Conservation (phyloP, 2,888 invertebrate species). For the Andrena trimmerana region DNA sequence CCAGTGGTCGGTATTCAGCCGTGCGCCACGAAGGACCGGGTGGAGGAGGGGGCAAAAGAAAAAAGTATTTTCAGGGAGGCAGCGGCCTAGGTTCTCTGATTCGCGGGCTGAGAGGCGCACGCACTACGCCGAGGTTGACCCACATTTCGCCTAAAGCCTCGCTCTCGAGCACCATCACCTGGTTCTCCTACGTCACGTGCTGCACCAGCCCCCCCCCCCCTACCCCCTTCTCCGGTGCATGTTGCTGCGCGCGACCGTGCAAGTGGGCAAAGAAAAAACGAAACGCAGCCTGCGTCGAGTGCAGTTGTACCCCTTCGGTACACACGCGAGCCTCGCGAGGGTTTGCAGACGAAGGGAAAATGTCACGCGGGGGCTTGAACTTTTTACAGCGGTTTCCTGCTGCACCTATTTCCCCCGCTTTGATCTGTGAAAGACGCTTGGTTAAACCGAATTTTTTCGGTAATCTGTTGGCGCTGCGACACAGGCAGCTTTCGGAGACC, state of each 20-base stretch:
- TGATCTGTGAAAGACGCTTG: neutral
- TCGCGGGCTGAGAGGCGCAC: slow-evolving; percentile 57
- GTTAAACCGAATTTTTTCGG: neutral
- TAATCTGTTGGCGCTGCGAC: neutral
- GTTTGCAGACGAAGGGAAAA: slow-evolving; percentile 4
- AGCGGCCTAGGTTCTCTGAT: slow-evolving; percentile 44
- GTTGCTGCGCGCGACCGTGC: slow-evolving; percentile 8
- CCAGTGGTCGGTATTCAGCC: slow-evolving; percentile 4
- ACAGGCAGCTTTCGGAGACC: neutral
- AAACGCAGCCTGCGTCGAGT: slow-evolving; percentile 38
- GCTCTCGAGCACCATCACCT: slow-evolving; percentile 65
- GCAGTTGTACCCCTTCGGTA: slow-evolving; percentile 44
- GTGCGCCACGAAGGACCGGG: neutral
- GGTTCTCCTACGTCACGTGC: slow-evolving; percentile 56
- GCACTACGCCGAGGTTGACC: slow-evolving; percentile 63
- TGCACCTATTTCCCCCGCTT: neutral
- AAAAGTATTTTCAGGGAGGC: neutral
- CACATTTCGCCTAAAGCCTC: slow-evolving; percentile 60
- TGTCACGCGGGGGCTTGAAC: neutral
- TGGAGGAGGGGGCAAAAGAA: neutral
- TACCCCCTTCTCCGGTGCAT: neutral
- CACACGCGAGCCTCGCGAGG: slow-evolving; percentile 12
- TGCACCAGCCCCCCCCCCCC: slow-evolving; percentile 12
- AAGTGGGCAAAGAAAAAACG: slow-evolving; percentile 19
- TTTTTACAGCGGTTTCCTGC: neutral